A percentile compares a stretch with the other conserved stretches of the same genome.
phyloP scores from a whole-genome alignment of 2,888 invertebrate species.

The Hyalella azteca region DNA sequence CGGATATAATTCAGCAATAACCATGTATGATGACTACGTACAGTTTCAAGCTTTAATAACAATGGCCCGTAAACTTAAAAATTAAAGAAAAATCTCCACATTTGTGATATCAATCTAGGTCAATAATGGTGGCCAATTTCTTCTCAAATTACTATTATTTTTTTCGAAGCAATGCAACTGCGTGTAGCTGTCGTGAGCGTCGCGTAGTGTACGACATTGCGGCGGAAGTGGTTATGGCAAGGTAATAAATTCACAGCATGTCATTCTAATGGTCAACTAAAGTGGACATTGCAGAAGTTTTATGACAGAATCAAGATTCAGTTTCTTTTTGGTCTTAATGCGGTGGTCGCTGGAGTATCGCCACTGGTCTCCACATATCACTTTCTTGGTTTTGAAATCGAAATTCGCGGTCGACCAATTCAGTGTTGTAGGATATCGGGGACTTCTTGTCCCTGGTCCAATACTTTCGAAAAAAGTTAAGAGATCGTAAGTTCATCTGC shows the following conservation, averaged over 20 bases:
- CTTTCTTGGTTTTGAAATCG: conserved; percentile 34
- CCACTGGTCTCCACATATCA: not conserved
- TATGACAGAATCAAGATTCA: not conserved
- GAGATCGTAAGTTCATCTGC: too few relatives aligned
- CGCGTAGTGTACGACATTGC: not conserved
- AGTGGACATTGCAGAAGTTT: not conserved
- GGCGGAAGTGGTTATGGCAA: not conserved
- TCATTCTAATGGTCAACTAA: conserved; percentile 12
- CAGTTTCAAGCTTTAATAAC: too few relatives aligned
- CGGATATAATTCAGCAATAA: too few relatives aligned
- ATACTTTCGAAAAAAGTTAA: too few relatives aligned
- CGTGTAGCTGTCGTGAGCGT: not conserved
- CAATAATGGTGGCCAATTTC: too few relatives aligned
- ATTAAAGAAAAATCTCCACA: too few relatives aligned
- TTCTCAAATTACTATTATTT: too few relatives aligned
- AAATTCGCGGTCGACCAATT: not conserved
- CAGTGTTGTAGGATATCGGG: not conserved
- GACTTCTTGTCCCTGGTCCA: too few relatives aligned
- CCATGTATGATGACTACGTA: too few relatives aligned
- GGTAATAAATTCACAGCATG: not conserved
- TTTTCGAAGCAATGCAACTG: too few relatives aligned
- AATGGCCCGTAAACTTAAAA: too few relatives aligned
- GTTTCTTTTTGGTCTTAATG: not conserved
- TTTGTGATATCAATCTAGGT: too few relatives aligned
- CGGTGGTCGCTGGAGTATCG: conserved; percentile 17